Conservation (phyloP, 2,113 vertebrate genomes). For the Sigmodon hispidus region DNA sequence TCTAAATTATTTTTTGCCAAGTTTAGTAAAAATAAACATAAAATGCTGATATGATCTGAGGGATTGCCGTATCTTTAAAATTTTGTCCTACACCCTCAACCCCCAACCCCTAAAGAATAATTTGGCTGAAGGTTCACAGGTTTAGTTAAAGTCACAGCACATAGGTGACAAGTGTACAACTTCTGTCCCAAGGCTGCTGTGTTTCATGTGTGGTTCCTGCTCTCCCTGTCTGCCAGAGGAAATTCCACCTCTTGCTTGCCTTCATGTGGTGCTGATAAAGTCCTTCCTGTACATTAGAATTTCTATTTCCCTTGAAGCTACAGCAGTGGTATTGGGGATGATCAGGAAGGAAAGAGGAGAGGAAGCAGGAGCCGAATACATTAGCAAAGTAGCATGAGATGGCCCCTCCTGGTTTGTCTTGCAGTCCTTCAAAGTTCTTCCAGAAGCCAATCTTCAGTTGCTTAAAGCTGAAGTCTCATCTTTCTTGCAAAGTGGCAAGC, state of each 20-base stretch:
- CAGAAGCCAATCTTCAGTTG: not conserved
- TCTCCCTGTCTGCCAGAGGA: conserved; percentile 92
- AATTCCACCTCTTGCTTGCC: conserved; percentile 97
- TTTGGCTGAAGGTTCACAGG: not conserved
- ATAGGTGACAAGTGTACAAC: conserved; percentile 90
- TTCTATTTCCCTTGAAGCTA: conserved; percentile 94
- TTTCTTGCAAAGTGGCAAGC: not conserved
- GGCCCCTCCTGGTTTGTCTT: conserved; percentile 78
- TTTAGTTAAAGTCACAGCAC: conserved; percentile 78
- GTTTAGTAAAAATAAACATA: conserved; percentile 27
- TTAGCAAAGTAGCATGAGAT: conserved; percentile 81
- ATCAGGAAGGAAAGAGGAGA: conserved; percentile 93
- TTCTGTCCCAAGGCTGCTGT: conserved; percentile 84
- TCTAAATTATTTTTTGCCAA: conserved; percentile 52
- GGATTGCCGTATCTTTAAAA: not conserved
- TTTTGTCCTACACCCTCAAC: not conserved
- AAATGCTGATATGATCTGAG: not conserved
- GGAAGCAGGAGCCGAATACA: conserved; percentile 85
- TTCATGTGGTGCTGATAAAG: conserved; percentile 98
- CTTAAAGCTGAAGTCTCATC: not conserved
- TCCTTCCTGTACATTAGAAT: conserved; percentile 98
- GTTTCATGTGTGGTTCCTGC: conserved; percentile 88
- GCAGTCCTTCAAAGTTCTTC: conserved; percentile 51
- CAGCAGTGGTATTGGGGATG: conserved; percentile 90
- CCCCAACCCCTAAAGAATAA: not conserved